Evolutionary conservation across 1,140 invertebrate species (phyloP), one percentile per base, ranked within the genome.

Genomic region (Drosophila pachea): DNA sequence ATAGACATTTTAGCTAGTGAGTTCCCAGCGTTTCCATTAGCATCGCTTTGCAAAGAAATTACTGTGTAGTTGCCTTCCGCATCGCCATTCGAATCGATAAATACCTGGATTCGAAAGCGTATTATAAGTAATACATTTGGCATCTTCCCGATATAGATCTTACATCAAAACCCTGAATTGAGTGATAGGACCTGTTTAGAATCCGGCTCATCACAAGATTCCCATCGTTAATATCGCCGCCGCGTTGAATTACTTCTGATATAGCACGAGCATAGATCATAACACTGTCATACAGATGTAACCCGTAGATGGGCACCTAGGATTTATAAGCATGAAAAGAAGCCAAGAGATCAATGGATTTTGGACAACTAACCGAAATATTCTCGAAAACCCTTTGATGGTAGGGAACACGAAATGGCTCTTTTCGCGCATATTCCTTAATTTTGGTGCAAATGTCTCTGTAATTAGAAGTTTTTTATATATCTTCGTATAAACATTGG

Each of bases 61-160:
- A 97, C 93, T 0, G 96, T 95, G 88, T 96, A 97, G 89, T 97
- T 97, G 2, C 96, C 96, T 83, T 97, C 95, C 0, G 97, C 96
- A 88, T 98, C 96, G 1, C 96, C 96, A 86, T 96, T 95, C 4
- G 92, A 92, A 83, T 97, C 96, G 68, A 98, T 97, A 63, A 93
- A 93, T 0, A 96, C 94, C 92, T 95, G 9, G 3, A 7, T 22
- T 22, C 22, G 33, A 6, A 38, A 4, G 38, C 8, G 11, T 31
- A 5, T 8, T n/a, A 53, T 35, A 2, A 50, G 11, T n/a, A 7
- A 4, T 12, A 6, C 2, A 32, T 0, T 6, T 2, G 11, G 43
- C 22, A 22, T 36, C 31, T 38, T 14, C n/a, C 2, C 9, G 9
- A 42, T 32, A 12, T 0, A 11, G 5, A 14, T 90, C 92, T 92